A percentile compares a stretch with the other conserved stretches of the same genome.
Evolutionary conservation across 2,888 invertebrate genomes (phyloP).

Genomic region (Steromphala cineraria): DNA sequence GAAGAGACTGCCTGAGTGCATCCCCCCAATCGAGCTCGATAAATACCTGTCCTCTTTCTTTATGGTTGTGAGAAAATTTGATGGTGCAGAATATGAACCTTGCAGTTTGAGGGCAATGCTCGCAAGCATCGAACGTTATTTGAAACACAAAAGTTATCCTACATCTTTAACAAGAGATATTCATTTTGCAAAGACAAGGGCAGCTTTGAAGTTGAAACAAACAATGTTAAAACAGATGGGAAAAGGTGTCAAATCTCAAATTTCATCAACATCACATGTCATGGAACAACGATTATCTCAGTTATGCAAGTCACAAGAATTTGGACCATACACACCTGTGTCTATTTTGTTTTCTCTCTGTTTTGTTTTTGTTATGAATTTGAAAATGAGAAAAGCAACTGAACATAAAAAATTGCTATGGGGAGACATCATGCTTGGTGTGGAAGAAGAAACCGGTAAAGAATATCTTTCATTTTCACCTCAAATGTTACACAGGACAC

Average conservation of each 20-base stretch:
- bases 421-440: conserved; percentile 63
- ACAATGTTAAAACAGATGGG: conserved; percentile 55
- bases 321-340: conserved; percentile 65
- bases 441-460: conserved; percentile 43
- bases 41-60: conserved; percentile 63
- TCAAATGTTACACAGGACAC: conserved; percentile 39
- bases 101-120: conserved; percentile 66
- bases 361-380: conserved; percentile 61
- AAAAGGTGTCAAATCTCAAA: conserved; percentile 52
- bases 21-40: conserved; percentile 60
- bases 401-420: conserved; percentile 66
- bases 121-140: conserved; percentile 64
- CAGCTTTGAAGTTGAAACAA: conserved; percentile 61
- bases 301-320: conserved; percentile 60
- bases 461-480: conserved; percentile 58
- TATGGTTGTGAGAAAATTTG: conserved; percentile 62
- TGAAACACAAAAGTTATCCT: conserved; percentile 57
- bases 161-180: conserved; percentile 60
- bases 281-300: conserved; percentile 58
- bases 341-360: conserved; percentile 64
- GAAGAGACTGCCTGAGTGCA: conserved; percentile 52
- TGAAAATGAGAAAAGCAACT: conserved; percentile 62
- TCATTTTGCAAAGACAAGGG: conserved; percentile 59
- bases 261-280: conserved; percentile 38
- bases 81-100: conserved; percentile 67